These are phyloP conservation scores for Drosophila funebris DNA, from an alignment of 1,140 invertebrate genomes.

Conservation along the genomic window DNA sequence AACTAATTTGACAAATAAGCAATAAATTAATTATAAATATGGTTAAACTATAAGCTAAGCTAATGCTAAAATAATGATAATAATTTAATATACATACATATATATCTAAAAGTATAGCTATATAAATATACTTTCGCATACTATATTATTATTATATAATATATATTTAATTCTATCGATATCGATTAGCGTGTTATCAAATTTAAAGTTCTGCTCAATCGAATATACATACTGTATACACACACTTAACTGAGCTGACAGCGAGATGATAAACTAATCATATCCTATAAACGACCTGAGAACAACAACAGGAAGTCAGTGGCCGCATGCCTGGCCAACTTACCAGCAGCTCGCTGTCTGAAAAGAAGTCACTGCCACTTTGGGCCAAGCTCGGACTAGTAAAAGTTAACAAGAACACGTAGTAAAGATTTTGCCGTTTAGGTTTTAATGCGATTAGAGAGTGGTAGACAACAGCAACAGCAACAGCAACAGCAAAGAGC, in stretches of 20 bases:
- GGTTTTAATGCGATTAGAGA: conserved; percentile 76
- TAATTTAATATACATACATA: too few species aligned
- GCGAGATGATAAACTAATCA: neutral
- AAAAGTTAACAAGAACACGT: conserved; percentile 77
- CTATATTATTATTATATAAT: too few species aligned
- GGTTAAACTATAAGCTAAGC: too few species aligned
- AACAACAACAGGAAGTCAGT: conserved; percentile 9
- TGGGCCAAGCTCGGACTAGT: conserved; percentile 14
- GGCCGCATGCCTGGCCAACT: neutral
- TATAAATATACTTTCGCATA: too few species aligned
- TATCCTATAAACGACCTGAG: neutral
- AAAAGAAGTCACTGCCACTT: conserved; percentile 15
- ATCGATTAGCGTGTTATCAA: too few species aligned
- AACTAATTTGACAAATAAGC: too few species aligned
- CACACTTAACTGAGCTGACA: neutral
- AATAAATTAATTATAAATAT: too few species aligned
- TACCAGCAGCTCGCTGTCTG: neutral
- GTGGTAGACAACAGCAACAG: conserved; percentile 41
- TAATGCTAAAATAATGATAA: too few species aligned
- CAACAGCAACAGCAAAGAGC: neutral
- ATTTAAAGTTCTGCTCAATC: neutral
- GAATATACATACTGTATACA: neutral
- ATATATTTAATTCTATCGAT: too few species aligned
- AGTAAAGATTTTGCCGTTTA: conserved; percentile 73
- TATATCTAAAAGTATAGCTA: too few species aligned